Evolutionary conservation across 2,797 vertebrate genomes (phyloP), one percentile per base, ranked within the genome.

Genomic region (Smutsia gigantea): DNA sequence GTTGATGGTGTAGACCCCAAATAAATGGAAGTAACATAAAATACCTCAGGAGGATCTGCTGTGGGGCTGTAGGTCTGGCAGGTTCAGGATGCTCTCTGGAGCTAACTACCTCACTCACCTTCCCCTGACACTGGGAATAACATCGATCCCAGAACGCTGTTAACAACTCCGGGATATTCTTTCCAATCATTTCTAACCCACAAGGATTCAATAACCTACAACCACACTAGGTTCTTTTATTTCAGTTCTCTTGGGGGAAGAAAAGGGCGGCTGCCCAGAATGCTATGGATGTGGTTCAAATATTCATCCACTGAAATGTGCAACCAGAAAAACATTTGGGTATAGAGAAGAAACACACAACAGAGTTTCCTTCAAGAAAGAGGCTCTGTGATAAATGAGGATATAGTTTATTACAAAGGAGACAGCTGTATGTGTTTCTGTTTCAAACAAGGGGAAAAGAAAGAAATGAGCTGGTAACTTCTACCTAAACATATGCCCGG

Each of bases 371-470:
- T n/a, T 14, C 29, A 23, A 39, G 51, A 84, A 84, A 79, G n/a
- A 87, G 11, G 31, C 79, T 77, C 57, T 57, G 19, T 27, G 53
- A 29, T 68, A 53, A 39, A 39, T 49, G 21, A 93, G 9, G 39
- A 61, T 74, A 61, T 34, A 53, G 17, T 17, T 93, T 92, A 72
- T 72, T 31, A 10, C 72, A 93, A 78, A 83, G 39, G 21, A 57
- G 51, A 86, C 4, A 34, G 37, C 9, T 83, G 2, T 31, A 61
- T 51, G 25, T 55, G 9, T 29, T 83, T 64, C 27, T 87, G 23
- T 90, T 93, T 84, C 21, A 72, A 90, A 21, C 11, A 90, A 93
- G 17, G 51, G 66, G 21, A 61, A 87, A 78, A 87, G 57, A 74
- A 94, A 46, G 13, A 69, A 31, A 74, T 57, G 31, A 72, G 14